A percentile compares a stretch with the other conserved stretches of the same genome.
These are phyloP conservation scores for Diabrotica undecimpunctata DNA, from an alignment of 1,140 invertebrate species.

Conservation along the genomic window DNA sequence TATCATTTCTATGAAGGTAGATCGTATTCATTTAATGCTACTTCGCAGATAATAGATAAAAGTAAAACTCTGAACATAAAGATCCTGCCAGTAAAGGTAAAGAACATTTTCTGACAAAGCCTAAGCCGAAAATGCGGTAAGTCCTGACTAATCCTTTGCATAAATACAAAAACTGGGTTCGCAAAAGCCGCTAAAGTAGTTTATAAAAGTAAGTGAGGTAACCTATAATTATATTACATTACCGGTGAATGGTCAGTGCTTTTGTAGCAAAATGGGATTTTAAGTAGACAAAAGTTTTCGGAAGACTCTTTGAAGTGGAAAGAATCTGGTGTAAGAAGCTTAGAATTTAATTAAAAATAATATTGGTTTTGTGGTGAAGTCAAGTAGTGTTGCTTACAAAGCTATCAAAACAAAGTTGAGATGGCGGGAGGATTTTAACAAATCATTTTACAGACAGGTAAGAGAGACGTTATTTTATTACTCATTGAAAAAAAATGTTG, in stretches of 20 bases:
- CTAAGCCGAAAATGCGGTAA: conserved; percentile 1
- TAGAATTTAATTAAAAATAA: conserved; percentile 3
- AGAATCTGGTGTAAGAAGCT: neutral
- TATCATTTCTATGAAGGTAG: too few relatives aligned
- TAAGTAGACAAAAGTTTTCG: neutral
- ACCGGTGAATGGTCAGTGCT: neutral
- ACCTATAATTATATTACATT: neutral
- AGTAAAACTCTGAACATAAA: too few relatives aligned
- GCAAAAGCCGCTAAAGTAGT: neutral
- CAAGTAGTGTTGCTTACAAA: neutral
- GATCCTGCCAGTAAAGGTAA: neutral
- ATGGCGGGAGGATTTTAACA: neutral
- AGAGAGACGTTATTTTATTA: too few relatives aligned
- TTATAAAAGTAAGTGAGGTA: conserved; percentile 2
- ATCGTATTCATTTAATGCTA: too few relatives aligned
- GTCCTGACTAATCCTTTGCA: neutral
- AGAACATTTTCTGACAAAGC: neutral
- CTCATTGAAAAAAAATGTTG: too few relatives aligned
- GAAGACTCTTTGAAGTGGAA: neutral
- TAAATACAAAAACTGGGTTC: neutral
- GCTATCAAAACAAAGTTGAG: conserved; percentile 2
- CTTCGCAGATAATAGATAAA: too few relatives aligned
- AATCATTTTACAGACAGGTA: neutral
- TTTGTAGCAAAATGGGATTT: neutral
- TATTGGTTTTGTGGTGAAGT: conserved; percentile 2